phyloP scores from a whole-genome alignment of 2,113 vertebrate genomes.

The Chloropsis hardwickii region DNA sequence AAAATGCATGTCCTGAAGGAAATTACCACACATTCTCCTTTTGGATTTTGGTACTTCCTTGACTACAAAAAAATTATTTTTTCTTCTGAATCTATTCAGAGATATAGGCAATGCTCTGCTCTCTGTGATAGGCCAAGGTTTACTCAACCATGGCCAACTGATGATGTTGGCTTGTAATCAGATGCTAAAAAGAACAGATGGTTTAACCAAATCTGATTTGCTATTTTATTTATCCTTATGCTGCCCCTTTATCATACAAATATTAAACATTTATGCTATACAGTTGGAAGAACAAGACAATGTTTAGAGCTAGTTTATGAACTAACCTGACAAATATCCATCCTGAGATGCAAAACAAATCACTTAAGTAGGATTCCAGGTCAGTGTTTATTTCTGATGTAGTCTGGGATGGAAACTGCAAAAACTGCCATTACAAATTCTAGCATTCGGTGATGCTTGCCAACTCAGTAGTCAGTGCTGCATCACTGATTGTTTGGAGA shows the following conservation, averaged over 20 bases:
- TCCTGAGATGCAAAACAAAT: slow-evolving; percentile 2
- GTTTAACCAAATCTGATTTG: slow-evolving; percentile 67
- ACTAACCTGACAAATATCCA: slow-evolving; percentile 2
- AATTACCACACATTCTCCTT: neutral
- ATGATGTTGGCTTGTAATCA: slow-evolving; percentile 48
- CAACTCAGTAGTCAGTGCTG: neutral
- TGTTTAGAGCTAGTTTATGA: slow-evolving; percentile 20
- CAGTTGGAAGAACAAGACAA: slow-evolving; percentile 3
- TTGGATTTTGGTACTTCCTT: slow-evolving; percentile 33
- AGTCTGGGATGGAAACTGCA: neutral
- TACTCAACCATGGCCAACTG: slow-evolving; percentile 11
- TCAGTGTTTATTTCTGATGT: neutral
- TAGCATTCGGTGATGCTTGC: neutral
- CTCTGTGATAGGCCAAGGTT: neutral
- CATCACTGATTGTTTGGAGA: neutral
- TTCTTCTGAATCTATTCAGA: slow-evolving; percentile 12
- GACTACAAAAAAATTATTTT: slow-evolving; percentile 8
- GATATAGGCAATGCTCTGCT: neutral
- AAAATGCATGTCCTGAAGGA: slow-evolving; percentile 21
- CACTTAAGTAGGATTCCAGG: neutral
- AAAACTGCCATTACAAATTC: neutral
- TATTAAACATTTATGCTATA: slow-evolving; percentile 10
- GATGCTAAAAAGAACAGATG: slow-evolving; percentile 65
- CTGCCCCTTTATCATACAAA: slow-evolving; percentile 20
- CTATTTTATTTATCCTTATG: slow-evolving; percentile 60